phyloP scores from a whole-genome alignment of 2,113 vertebrate genomes.

The Caranx ignobilis region DNA sequence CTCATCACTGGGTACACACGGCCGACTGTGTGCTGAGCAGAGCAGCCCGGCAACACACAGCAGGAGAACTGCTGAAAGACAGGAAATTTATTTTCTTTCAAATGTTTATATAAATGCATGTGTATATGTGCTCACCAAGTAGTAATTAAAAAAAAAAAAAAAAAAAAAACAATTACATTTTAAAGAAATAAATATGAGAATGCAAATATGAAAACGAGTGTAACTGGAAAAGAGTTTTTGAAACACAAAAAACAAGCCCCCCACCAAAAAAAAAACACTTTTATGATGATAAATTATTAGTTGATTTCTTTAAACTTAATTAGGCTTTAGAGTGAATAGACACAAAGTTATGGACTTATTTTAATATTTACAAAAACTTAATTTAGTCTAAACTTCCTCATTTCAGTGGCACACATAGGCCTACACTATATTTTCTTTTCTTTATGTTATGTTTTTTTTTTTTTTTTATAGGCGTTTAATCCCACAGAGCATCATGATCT shows the following conservation, averaged over 20 bases:
- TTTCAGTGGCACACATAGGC: too few species aligned
- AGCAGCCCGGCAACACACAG: conserved; percentile 37
- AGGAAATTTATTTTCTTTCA: conserved; percentile 13
- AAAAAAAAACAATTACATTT: background rate
- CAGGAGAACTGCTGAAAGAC: conserved; percentile 61
- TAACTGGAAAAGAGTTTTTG: background rate
- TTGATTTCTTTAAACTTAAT: too few species aligned
- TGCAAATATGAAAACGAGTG: background rate
- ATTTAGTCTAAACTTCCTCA: too few species aligned
- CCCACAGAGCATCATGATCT: too few species aligned
- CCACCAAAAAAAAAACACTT: background rate
- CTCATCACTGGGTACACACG: conserved; percentile 40
- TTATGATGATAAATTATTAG: background rate
- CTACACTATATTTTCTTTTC: too few species aligned
- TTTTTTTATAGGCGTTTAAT: too few species aligned
- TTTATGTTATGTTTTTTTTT: too few species aligned
- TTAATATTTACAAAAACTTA: too few species aligned
- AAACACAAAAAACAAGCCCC: background rate
- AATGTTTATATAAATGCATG: background rate
- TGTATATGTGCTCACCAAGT: background rate
- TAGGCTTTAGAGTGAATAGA: too few species aligned
- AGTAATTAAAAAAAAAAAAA: background rate
- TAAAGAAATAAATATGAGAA: background rate
- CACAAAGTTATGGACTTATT: too few species aligned
- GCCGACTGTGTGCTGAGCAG: background rate